A percentile compares a stretch with the other conserved stretches of the same genome.
These are phyloP conservation scores for Lepidocolaptes lacrymiger DNA, from an alignment of 2,797 vertebrate genomes.

Conservation along the genomic window DNA sequence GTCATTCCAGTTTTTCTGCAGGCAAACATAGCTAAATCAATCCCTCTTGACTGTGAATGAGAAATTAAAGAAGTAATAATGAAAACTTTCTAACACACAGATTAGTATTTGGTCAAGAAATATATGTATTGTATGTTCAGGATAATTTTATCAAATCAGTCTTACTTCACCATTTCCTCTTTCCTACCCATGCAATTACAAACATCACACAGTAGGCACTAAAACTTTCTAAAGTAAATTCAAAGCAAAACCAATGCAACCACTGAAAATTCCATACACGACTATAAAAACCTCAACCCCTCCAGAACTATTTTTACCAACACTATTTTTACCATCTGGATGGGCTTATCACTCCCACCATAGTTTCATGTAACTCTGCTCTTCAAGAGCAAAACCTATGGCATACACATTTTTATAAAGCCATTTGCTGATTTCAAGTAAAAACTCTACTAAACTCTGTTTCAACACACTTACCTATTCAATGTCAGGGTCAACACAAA, in stretches of 20 bases:
- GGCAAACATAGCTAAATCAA: background rate
- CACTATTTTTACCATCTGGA: background rate
- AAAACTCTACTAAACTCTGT: background rate
- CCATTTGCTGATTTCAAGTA: background rate
- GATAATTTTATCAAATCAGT: slow-evolving; percentile 4
- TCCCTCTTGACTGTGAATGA: background rate
- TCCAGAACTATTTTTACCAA: background rate
- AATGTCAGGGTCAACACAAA: background rate
- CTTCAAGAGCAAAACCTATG: background rate
- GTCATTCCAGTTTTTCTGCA: background rate
- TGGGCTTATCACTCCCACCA: background rate
- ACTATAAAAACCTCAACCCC: background rate
- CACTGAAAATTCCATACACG: background rate
- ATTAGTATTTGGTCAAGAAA: background rate
- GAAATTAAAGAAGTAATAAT: background rate
- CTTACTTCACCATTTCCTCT: background rate
- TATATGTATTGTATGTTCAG: background rate
- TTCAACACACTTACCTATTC: background rate
- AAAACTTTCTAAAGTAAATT: background rate
- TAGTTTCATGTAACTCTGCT: background rate
- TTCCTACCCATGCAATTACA: background rate
- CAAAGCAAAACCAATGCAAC: slow-evolving; percentile 7
- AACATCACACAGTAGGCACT: background rate
- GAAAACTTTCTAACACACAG: background rate
- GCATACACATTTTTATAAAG: background rate